Conservation (phyloP, 2,113 vertebrate species). For the Scophthalmus maximus region DNA sequence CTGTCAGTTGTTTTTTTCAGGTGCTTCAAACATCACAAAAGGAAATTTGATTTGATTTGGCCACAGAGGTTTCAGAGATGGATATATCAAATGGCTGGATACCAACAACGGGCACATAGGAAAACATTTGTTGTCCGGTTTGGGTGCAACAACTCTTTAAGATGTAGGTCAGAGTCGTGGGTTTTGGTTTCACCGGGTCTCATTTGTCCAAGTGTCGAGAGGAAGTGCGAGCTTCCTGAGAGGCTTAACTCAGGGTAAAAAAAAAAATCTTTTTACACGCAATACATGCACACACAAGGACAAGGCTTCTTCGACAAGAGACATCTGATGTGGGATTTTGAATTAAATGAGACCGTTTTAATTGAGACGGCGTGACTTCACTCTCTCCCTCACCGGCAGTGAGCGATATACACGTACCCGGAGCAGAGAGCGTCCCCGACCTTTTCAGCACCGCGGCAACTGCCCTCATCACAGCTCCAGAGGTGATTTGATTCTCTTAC, state of each 20-base stretch:
- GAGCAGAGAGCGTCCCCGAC: constrained; percentile 43
- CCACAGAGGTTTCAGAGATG: background rate
- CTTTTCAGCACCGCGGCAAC: constrained; percentile 24
- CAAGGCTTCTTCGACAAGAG: constrained; percentile 21
- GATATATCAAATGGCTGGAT: background rate
- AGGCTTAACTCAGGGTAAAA: background rate
- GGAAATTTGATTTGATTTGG: no score
- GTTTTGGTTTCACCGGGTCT: background rate
- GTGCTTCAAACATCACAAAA: no score
- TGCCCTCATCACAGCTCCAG: constrained; percentile 36
- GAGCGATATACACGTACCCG: background rate
- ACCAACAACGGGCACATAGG: background rate
- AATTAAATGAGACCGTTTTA: constrained; percentile 31
- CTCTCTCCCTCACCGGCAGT: constrained; percentile 36
- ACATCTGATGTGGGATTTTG: constrained; percentile 21
- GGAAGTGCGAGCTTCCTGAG: background rate
- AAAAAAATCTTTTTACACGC: background rate
- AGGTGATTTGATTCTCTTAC: constrained; percentile 34
- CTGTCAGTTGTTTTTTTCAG: no score
- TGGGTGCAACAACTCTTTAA: constrained; percentile 1
- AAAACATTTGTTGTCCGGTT: background rate
- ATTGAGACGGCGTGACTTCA: constrained; percentile 9
- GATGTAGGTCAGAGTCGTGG: background rate
- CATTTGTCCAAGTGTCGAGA: constrained; percentile 4
- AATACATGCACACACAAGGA: constrained; percentile 8